Base-by-base conservation (phyloP, 2,888 invertebrate species). In the Amphipoea oculea region DNA sequence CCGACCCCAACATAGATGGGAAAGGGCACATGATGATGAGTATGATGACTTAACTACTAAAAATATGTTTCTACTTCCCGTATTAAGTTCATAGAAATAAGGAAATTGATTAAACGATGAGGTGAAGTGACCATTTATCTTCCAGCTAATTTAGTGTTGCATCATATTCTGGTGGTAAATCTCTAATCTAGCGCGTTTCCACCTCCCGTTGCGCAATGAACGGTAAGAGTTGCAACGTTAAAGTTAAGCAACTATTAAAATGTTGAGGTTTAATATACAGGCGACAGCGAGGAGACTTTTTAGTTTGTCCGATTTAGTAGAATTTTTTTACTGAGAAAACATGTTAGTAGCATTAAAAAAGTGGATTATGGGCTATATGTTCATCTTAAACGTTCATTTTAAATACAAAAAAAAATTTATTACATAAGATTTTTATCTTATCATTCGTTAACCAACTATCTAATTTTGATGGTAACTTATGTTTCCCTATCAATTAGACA, bases 121-220 rank as follows among this genome's bases (percentile, higher is more conserved):
- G 87, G 89, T 84, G 67, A 78, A 84, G 60, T 71, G 62, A 65
- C 81, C 84, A 82, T 62, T 89, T 84, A 78, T 71, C 79, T 85
- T 84, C 83, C 81, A 63, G 57, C 73, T 81, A 82, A 83, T 89
- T 87, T 80, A 69, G 60, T 79, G 51, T 89, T 89, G 45, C 87
- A 75, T 83, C 81, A 90, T 77, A 73, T 85, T 84, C 51, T 79
- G 68, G 68, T 75, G 78, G 76, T 84, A 89, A 85, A 86, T 84
- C 67, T 86, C 66, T 72, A 83, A 89, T 85, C 83, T 84, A 54
- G 73, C 76, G 62, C 79, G 73, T 81, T 82, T 82, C 83, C 82
- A 86, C 81, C 88, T 88, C 89, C 90, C 84, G 90, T 91, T 90
- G 75, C 85, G 87, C 87, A 90, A 92, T 89, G 77, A 81, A 82